These are phyloP conservation scores for Allobates femoralis DNA, from an alignment of 2,797 vertebrate species.

Conservation along the genomic window DNA sequence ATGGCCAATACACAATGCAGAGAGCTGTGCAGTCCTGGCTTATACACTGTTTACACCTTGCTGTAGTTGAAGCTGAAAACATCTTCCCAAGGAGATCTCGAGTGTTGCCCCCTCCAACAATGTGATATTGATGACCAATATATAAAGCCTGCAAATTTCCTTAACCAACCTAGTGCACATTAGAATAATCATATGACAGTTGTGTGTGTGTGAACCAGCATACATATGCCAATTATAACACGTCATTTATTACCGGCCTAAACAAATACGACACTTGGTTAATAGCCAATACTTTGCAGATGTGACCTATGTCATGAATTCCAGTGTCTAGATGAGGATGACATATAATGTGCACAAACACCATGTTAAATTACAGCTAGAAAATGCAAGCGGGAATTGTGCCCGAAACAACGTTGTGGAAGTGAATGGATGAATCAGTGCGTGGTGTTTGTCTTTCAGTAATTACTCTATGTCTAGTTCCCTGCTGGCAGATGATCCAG, in stretches of 20 bases:
- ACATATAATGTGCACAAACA: slow-evolving; percentile 27
- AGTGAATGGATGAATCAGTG: slow-evolving; percentile 26
- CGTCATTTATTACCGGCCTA: slow-evolving; percentile 15
- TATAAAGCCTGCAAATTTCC: too few species aligned
- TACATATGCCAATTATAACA: slow-evolving; percentile 32
- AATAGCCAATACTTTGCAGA: slow-evolving; percentile 34
- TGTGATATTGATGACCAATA: too few species aligned
- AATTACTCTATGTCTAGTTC: slow-evolving; percentile 56
- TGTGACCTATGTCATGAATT: not conserved
- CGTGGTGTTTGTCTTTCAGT: slow-evolving; percentile 52
- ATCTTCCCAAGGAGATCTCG: too few species aligned
- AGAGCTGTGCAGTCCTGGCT: too few species aligned
- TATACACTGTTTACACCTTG: too few species aligned
- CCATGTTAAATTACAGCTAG: slow-evolving; percentile 33
- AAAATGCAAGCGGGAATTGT: slow-evolving; percentile 7
- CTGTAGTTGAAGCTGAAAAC: too few species aligned
- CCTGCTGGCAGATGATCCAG: slow-evolving; percentile 49
- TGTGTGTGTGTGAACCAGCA: slow-evolving; percentile 11
- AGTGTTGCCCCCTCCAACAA: too few species aligned
- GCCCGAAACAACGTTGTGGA: slow-evolving; percentile 24
- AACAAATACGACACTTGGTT: slow-evolving; percentile 33
- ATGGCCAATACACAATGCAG: too few species aligned
- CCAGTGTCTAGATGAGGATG: slow-evolving; percentile 18
- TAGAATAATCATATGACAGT: slow-evolving; percentile 3
- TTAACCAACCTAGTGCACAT: not conserved